Base-by-base conservation (phyloP, 2,113 vertebrate genomes). In the Gila orcuttii region DNA sequence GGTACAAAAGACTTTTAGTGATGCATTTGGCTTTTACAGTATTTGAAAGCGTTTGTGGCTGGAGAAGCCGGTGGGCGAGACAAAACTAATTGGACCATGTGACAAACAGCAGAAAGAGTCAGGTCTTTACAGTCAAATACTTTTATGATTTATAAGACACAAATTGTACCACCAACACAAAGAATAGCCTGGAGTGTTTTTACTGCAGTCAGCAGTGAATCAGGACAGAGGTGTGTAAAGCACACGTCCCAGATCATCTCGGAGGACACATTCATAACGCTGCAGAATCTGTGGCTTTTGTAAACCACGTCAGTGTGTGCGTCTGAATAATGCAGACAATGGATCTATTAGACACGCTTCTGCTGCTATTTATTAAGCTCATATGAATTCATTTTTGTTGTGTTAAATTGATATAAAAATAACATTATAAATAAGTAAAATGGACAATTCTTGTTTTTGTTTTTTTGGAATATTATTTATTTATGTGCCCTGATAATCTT, bases 211-310 rank as follows among this genome's bases (percentile, higher is more conserved):
- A 4, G 33, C 21, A 42, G 52, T 15, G n/a, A 84, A 75, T 45
- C 55, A 45, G 71, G 55, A 60, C 25, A 55, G 57, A 28, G 33
- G 69, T 25, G 31, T 79, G 75, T 68, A 79, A 78, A 79, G 31
- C 77, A 28, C 75, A 57, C 45, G 83, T 88, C 89, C 92, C 87
- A 82, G 88, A 91, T 90, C 90, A 89, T 90, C 91, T 90, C 85
- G 84, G 86, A 90, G 91, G 90, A 92, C 90, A 87, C 87, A 28
- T 78, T 89, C 84, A 87, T 83, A 81, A 90, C 84, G 2, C 86
- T 85, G 86, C 52, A 19, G 86, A 86, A 90, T 89, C 84, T 36
- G 75, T 82, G 91, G 87, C 79, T 87, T 91, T 83, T 88, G 89
- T 69, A 69, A 19, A 69, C 31, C 31, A 33, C 6, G 31, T 68